Evolutionary conservation across 2,888 invertebrate genomes (phyloP).

Genomic region (Plusia festucae): DNA sequence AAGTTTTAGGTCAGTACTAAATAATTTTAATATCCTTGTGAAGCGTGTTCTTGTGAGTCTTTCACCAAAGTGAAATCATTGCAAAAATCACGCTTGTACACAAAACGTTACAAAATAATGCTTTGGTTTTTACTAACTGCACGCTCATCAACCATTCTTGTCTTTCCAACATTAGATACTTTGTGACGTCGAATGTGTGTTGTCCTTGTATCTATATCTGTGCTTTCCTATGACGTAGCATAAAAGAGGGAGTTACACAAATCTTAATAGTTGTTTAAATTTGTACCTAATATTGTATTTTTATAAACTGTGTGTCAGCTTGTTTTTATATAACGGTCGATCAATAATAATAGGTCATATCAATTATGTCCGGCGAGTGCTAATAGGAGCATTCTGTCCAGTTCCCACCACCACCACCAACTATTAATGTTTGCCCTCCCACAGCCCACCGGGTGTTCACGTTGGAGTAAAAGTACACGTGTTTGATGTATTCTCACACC

Average conservation of each 20-base stretch:
- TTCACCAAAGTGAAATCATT: constrained; percentile 54
- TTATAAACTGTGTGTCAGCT: constrained; percentile 7
- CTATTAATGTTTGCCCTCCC: constrained; percentile 63
- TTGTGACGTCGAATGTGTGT: constrained; percentile 45
- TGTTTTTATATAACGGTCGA: constrained; percentile 49
- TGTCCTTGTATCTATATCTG: constrained; percentile 27
- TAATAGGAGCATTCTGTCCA: constrained; percentile 67
- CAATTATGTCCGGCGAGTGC: constrained; percentile 66
- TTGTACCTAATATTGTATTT: neutral
- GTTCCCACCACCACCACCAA: constrained; percentile 61
- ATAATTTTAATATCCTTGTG: constrained; percentile 63
- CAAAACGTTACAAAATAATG: constrained; percentile 65
- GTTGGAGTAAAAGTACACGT: constrained; percentile 72
- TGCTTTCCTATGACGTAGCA: constrained; percentile 27
- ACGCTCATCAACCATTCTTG: constrained; percentile 78
- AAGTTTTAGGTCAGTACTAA: constrained; percentile 82
- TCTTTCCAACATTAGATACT: constrained; percentile 86
- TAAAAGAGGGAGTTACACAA: constrained; percentile 1
- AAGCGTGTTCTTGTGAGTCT: constrained; percentile 76
- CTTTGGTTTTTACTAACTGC: constrained; percentile 63
- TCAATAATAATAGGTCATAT: constrained; percentile 71
- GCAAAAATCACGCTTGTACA: constrained; percentile 70
- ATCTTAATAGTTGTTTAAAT: neutral
- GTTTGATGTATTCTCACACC: constrained; percentile 57
- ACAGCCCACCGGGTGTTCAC: constrained; percentile 62